Evolutionary conservation across 2,113 vertebrate genomes (phyloP), one percentile per base, ranked within the genome.

Genomic region (Ammodramus savannarum): DNA sequence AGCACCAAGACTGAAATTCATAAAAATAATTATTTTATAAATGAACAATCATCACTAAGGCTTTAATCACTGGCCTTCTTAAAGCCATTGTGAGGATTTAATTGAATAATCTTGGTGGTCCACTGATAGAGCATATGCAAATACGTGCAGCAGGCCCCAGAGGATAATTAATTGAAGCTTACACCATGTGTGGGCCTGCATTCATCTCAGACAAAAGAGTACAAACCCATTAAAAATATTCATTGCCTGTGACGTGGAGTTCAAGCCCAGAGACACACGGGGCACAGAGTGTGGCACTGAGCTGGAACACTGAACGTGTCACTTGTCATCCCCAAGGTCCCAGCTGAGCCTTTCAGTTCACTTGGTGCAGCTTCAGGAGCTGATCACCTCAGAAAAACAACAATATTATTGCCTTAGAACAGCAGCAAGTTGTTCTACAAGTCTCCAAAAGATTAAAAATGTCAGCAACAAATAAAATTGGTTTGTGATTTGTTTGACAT

Each of bases 151-250:
- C 87, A 85, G 74, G 68, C 48, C 57, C 67, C 81, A 80, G 82
- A 91, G 78, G 62, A 85, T 75, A 95, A 96, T 87, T 91, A 94
- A 77, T 78, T 52, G 74, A 68, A 39, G 69, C 62, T 68, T 65
- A 67, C 92, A 75, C 31, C 13, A 20, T 85, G 94, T 95, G 96
- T 90, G 92, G 95, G 87, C 92, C 57, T 61, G 81, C 85, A 94
- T 93, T 96, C 81, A 90, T 49, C 62, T 62, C 85, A 85, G 71
- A 97, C 94, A 97, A 96, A 94, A 62, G 82, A 76, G 71, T 41
- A 93, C 87, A 93, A 85, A 88, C 52, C 29, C 11, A 74, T 76
- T 72, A 84, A 92, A 94, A 92, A 77, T 87, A 72, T 67, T 91
- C 85, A 69, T 43, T 76, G 87, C 87, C 65, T 62, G 68, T 90